Base-by-base conservation (phyloP, 2,113 vertebrate species). In the Chunga burmeisteri region DNA sequence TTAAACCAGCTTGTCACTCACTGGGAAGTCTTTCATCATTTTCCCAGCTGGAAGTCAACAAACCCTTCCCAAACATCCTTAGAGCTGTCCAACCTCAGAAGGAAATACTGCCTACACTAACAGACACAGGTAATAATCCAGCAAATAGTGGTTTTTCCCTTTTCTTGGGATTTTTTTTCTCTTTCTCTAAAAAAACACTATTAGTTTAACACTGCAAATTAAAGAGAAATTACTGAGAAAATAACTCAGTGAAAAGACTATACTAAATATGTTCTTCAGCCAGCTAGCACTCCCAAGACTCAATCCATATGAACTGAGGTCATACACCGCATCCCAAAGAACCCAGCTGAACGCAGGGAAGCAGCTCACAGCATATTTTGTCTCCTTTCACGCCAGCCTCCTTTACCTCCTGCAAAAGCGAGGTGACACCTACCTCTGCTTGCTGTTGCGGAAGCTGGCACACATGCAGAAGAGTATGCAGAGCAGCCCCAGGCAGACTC, bases 401-500 rank as follows among this genome's bases (percentile, higher is more conserved):
- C 81, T 59, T 11, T 2, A 27, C 71, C 47, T 58, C 61, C 29
- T 11, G n/a, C 6, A 11, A 16, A 36, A 88, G 17, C 1, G 16
- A 90, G 20, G 30, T 6, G n/a, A 27, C 21, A 67, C 96, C 68
- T 94, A 99, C 99, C 99, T 98, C 94, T 98, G 98, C 96, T 99
- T 99, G 95, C 98, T 97, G 86, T 98, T 99, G 67, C 98, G 98
- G 95, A 99, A 99, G 97, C 99, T 99, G 61, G 99, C 98, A 82
- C 99, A 99, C 99, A 99, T 99, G 97, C 99, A 99, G 93, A 99
- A 98, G 53, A 99, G 98, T 53, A 99, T 98, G 98, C 99, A 99
- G 96, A 99, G 98, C 66, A 99, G 98, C 53, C 99, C 99, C 86
- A 99, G 98, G 95, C 99, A 99, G 91, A 99, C 99, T 3, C 99